Evolutionary conservation across 2,888 invertebrate genomes (phyloP).

Genomic region (Archips xylosteana): DNA sequence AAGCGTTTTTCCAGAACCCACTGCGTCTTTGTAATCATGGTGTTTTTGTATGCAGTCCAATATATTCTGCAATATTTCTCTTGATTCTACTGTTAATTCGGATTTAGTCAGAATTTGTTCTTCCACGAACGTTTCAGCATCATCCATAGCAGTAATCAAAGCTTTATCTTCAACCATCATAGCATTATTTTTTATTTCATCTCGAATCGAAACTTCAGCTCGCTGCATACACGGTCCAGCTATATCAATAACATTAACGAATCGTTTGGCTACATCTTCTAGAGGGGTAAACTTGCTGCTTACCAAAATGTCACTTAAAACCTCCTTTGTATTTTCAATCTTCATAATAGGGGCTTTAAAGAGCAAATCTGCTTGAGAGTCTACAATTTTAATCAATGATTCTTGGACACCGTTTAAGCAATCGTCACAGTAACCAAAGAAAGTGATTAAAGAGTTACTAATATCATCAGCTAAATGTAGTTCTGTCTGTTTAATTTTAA

Average conservation of each 20-base stretch:
- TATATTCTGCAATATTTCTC: slow-evolving; percentile 54
- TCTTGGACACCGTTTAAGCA: slow-evolving; percentile 60
- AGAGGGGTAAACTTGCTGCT: slow-evolving; percentile 48
- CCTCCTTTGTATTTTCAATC: slow-evolving; percentile 50
- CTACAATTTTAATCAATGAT: slow-evolving; percentile 62
- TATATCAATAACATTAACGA: slow-evolving; percentile 50
- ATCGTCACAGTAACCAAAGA: slow-evolving; percentile 60
- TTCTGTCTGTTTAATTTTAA: slow-evolving; percentile 56
- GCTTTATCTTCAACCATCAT: slow-evolving; percentile 47
- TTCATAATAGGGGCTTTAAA: slow-evolving; percentile 59
- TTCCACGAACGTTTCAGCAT: slow-evolving; percentile 54
- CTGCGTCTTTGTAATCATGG: slow-evolving; percentile 64
- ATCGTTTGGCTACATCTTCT: slow-evolving; percentile 46
- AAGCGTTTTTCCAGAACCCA: slow-evolving; percentile 63
- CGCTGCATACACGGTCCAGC: slow-evolving; percentile 54
- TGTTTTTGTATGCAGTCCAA: slow-evolving; percentile 62
- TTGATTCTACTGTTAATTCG: slow-evolving; percentile 44
- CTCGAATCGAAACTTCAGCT: slow-evolving; percentile 50
- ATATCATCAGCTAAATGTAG: slow-evolving; percentile 59
- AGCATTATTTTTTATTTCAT: slow-evolving; percentile 55
- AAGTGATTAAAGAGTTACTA: slow-evolving; percentile 56
- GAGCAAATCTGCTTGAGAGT: slow-evolving; percentile 61
- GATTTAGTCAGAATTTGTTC: slow-evolving; percentile 44
- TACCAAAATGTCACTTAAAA: slow-evolving; percentile 46
- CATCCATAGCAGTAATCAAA: slow-evolving; percentile 54